Base-by-base conservation (phyloP, 2,888 invertebrate genomes). In the Callosobruchus maculatus region DNA sequence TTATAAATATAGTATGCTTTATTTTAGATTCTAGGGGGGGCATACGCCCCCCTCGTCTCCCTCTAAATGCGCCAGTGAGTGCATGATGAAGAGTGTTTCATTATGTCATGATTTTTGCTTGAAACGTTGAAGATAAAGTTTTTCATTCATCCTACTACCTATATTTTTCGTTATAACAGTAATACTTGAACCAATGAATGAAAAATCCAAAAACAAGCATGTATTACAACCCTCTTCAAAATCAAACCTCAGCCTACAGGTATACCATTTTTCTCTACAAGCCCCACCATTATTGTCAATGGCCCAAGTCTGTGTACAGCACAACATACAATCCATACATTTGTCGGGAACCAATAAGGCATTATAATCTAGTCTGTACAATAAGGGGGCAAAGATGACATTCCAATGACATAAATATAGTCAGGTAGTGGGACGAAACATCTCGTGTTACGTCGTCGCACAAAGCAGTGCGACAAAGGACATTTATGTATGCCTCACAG, bases 341-440 rank as follows among this genome's bases (percentile, higher is more conserved):
- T 49, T 49, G 49, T 49, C 49, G 49, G 49, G 49, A 49, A 49
- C 49, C 49, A 49, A 49, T 49, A 49, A 49, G 49, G 49, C 49
- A 49, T 49, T 49, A 49, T 49, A 49, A 49, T 49, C 49, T 49
- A 49, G 49, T 26, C 26, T 49, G 49, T 49, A 49, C 49, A 49
- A 49, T 49, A 49, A 49, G 49, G 13, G 49, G 49, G 82, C 82
- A 81, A 84, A 83, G 84, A 84, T 85, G 85, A 86, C 86, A 85
- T 85, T 85, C 85, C 84, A 85, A 86, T 86, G 86, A 86, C 86
- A 86, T 85, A 86, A 86, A 86, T 86, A 85, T 86, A 85, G 83
- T 49, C 49, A 49, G 49, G 49, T 49, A 49, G 49, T 49, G 49
- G 49, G 49, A 49, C 49, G 49, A 18, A 49, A 49, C 49, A 49